Conservation (phyloP, 2,888 invertebrate genomes). For the Nomada ferruginata region DNA sequence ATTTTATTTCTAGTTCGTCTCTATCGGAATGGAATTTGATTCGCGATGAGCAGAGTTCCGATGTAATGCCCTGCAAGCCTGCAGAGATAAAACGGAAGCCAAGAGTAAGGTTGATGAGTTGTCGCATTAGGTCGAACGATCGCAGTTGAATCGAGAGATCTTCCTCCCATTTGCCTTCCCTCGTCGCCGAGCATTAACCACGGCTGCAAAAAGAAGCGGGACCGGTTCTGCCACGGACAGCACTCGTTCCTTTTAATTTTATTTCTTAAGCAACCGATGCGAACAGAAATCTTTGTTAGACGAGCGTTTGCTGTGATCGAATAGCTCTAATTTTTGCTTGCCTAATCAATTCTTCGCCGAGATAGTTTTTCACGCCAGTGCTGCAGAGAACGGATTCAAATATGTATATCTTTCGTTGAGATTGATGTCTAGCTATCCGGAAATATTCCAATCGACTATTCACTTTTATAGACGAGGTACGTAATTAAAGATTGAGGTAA, state of each 20-base stretch:
- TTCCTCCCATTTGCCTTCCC: conserved; percentile 56
- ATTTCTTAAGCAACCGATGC: conserved; percentile 43
- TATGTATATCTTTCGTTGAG: no score
- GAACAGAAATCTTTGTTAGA: conserved; percentile 24
- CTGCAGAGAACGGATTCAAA: background rate
- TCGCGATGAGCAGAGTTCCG: conserved; percentile 9
- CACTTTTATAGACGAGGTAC: no score
- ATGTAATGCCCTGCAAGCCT: conserved; percentile 73
- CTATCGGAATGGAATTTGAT: conserved; percentile 26
- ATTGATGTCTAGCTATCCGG: no score
- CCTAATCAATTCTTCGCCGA: conserved; percentile 38
- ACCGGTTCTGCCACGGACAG: conserved; percentile 57
- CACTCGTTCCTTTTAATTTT: conserved; percentile 57
- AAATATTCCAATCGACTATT: no score
- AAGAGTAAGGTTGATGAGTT: conserved; percentile 64
- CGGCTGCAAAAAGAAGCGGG: conserved; percentile 50
- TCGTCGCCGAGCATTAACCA: conserved; percentile 55
- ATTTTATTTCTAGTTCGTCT: background rate
- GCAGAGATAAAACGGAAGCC: conserved; percentile 68
- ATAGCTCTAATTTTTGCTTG: conserved; percentile 26
- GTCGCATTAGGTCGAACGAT: conserved; percentile 71
- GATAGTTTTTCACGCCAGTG: background rate
- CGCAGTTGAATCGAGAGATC: conserved; percentile 63
- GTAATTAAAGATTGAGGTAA: no score
- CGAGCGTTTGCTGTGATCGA: conserved; percentile 3